These are phyloP conservation scores for Pseudomyrmex cubaensis DNA, from an alignment of 1,140 invertebrate genomes.

Conservation along the genomic window DNA sequence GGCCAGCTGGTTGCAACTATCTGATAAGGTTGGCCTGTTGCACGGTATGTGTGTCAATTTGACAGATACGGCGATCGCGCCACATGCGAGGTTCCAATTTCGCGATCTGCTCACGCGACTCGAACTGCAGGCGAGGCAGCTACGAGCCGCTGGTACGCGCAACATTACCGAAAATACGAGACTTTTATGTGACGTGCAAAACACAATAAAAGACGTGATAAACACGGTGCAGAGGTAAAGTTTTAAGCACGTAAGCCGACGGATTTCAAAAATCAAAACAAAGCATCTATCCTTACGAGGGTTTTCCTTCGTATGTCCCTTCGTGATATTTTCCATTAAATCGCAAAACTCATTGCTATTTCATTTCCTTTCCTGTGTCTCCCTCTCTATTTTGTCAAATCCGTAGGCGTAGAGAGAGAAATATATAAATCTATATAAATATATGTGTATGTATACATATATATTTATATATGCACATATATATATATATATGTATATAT, in stretches of 20 bases:
- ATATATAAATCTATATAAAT: conserved; percentile 61
- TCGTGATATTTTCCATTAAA: not conserved
- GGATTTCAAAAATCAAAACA: conserved; percentile 62
- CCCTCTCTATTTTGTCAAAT: conserved; percentile 31
- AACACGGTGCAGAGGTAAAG: conserved; percentile 92
- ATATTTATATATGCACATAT: conserved; percentile 19
- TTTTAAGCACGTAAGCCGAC: not conserved
- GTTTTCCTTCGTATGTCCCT: conserved; percentile 24
- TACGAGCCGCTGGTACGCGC: conserved; percentile 90
- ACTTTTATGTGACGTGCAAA: conserved; percentile 90
- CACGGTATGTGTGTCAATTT: conserved; percentile 91
- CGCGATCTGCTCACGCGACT: conserved; percentile 93
- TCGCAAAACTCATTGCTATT: conserved; percentile 17
- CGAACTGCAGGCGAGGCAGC: conserved; percentile 91
- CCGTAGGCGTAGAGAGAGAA: conserved; percentile 6
- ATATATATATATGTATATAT: conserved; percentile 37
- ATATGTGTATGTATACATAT: conserved; percentile 54
- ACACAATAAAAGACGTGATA: conserved; percentile 92
- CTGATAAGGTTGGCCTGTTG: conserved; percentile 92
- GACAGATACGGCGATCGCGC: conserved; percentile 90
- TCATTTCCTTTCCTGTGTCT: not conserved
- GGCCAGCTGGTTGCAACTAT: conserved; percentile 92
- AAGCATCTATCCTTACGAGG: conserved; percentile 37
- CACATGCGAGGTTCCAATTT: conserved; percentile 95
- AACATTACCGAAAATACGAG: conserved; percentile 89